A percentile compares a stretch with the other conserved stretches of the same genome.
Evolutionary conservation across 2,797 vertebrate species (phyloP).

Genomic region (Macropus fuliginosus): DNA sequence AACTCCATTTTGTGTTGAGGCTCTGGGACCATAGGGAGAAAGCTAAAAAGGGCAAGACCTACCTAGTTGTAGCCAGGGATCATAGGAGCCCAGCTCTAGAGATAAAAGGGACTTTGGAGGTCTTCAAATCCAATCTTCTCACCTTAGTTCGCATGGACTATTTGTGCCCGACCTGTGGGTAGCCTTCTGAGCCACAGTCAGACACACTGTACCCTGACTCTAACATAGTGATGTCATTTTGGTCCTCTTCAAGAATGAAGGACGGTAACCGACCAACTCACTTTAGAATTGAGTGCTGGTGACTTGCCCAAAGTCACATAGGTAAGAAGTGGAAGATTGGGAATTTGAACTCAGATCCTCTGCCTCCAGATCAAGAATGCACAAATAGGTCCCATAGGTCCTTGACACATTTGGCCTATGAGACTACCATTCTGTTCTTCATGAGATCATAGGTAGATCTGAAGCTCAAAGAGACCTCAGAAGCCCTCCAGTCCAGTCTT

Average conservation of each 20-base stretch:
- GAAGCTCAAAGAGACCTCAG: not conserved
- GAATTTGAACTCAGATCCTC: not conserved
- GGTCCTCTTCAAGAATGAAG: not conserved
- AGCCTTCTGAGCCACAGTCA: not conserved
- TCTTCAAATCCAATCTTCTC: not conserved
- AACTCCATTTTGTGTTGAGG: not conserved
- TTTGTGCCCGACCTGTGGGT: not conserved
- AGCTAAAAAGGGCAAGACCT: not conserved
- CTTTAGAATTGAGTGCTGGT: not conserved
- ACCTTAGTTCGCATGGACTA: not conserved
- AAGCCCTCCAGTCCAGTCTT: not conserved
- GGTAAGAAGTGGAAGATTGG: not conserved
- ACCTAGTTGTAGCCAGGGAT: conserved; percentile 35
- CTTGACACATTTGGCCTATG: conserved; percentile 13
- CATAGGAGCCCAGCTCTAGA: not conserved
- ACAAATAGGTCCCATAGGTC: conserved; percentile 44
- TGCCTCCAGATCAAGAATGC: not conserved
- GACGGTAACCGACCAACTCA: not conserved
- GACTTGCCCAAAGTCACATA: not conserved
- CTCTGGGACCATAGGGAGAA: not conserved
- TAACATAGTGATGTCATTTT: no score
- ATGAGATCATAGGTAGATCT: not conserved
- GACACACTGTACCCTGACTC: no score
- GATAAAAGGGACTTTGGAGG: not conserved
- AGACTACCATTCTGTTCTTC: not conserved